Evolutionary conservation across 2,797 vertebrate genomes (phyloP).

Genomic region (Clarias pachynema): DNA sequence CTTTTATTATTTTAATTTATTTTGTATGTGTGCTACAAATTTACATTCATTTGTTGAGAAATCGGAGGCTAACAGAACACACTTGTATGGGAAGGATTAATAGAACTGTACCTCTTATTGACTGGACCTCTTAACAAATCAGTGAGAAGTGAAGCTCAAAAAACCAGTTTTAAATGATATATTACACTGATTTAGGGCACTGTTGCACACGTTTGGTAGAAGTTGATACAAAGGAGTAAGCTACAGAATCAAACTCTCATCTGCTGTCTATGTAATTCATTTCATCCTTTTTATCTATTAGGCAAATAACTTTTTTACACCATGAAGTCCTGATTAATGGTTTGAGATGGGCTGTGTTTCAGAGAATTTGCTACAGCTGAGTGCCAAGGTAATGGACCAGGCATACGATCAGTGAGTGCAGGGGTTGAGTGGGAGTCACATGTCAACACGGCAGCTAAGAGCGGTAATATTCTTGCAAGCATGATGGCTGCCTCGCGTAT

Average conservation of each 20-base stretch:
- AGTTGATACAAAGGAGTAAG: background rate
- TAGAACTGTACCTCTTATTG: background rate
- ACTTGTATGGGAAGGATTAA: background rate
- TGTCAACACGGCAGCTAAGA: background rate
- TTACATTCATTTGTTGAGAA: background rate
- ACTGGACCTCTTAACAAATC: background rate
- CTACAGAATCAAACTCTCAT: background rate
- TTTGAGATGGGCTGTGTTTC: background rate
- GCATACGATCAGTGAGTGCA: background rate
- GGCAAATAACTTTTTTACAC: background rate
- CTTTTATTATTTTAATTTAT: no score
- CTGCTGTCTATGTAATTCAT: background rate
- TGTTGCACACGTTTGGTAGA: no score
- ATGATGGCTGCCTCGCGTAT: no score
- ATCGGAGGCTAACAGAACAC: background rate
- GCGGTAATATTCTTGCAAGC: no score
- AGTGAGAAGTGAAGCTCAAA: no score
- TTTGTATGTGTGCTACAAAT: background rate
- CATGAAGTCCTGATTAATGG: background rate
- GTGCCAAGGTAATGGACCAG: conserved; percentile 23
- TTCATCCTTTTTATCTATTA: background rate
- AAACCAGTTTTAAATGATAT: background rate
- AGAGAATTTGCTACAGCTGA: conserved; percentile 10
- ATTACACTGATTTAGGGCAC: background rate
- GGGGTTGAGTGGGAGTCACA: background rate